Evolutionary conservation across 1,140 invertebrate species (phyloP).

Genomic region (Drosophila leontia): DNA sequence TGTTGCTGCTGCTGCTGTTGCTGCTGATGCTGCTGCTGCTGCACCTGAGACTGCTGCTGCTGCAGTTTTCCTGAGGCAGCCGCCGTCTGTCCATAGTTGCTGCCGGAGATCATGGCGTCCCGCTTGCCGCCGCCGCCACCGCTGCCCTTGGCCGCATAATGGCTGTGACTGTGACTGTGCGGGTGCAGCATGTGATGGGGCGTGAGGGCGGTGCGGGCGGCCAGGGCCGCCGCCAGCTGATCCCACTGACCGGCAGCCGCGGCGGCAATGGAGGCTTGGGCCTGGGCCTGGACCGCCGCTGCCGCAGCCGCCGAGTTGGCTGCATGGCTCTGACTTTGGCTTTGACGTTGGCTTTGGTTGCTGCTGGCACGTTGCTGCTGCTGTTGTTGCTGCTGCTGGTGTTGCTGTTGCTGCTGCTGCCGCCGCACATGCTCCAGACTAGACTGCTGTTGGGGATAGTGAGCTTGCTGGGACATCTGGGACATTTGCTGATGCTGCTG

Average conservation of each 20-base stretch:
- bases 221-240: conserved; percentile 73
- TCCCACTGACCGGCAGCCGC: conserved; percentile 77
- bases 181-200: conserved; percentile 82
- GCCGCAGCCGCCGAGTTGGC: conserved; percentile 62
- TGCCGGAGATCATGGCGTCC: conserved; percentile 83
- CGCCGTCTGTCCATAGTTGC: conserved; percentile 58
- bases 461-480: conserved; percentile 84
- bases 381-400: conserved; percentile 47
- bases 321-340: conserved; percentile 66
- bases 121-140: conserved; percentile 69
- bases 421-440: conserved; percentile 65
- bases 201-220: conserved; percentile 79
- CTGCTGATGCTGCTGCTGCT: conserved; percentile 33
- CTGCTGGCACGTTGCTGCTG: conserved; percentile 71
- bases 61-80: conserved; percentile 40
- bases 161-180: conserved; percentile 46
- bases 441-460: conserved; percentile 77
- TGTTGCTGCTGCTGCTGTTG: conserved; percentile 60
- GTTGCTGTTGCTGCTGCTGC: conserved; percentile 48
- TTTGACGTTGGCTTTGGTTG: conserved; percentile 83
- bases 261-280: conserved; percentile 51
- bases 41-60: conserved; percentile 47
- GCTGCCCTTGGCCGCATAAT: conserved; percentile 60
- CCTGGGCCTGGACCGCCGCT: conserved; percentile 42
- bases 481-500: conserved; percentile 84